Evolutionary conservation across 2,113 vertebrate species (phyloP), one percentile per base, ranked within the genome.

Genomic region (Polyodon spathula): DNA sequence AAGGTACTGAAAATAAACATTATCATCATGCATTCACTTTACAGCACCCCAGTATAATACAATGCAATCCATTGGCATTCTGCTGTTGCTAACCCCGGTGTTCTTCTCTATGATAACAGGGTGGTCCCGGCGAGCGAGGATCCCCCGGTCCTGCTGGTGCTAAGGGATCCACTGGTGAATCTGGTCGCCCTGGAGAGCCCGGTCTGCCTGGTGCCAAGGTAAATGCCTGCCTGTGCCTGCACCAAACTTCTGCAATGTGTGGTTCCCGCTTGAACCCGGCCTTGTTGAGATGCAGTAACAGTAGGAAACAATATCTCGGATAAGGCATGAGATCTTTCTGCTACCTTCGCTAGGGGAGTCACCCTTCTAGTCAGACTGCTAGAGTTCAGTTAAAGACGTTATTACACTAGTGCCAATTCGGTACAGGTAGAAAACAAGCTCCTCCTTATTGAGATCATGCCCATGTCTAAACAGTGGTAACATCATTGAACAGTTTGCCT

Each of bases 171-270:
- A 81, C 88, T 37, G 96, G 96, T 82, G 96, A 99, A 88, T 39
- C 86, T 69, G 96, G 96, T 62, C 89, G 74, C 60, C 63, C 90
- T 0, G 96, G 96, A 51, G 93, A 89, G 72, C 90, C 95, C 62
- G 96, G 96, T 2, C 85, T 94, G n/a, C 93, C 94, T 1, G 95
- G 96, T 76, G 85, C 92, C 71, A 99, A 94, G 92, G 96, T 97
- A 67, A 88, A 87, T 17, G 48, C 9, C 44, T 53, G 27, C 27
- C 46, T n/a, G 6, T 41, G 37, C 27, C 27, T 27, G 3, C 27
- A 27, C 27, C 38, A 42, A 27, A 27, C 27, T 27, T 27, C 27
- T 27, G 27, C 27, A 27, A 27, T 2, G 27, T 3, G 27, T 27
- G 27, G 27, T 27, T 27, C 27, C 3, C 2, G 27, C 27, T 27